phyloP scores from a whole-genome alignment of 2,888 invertebrate species.

The Plagodis pulveraria region DNA sequence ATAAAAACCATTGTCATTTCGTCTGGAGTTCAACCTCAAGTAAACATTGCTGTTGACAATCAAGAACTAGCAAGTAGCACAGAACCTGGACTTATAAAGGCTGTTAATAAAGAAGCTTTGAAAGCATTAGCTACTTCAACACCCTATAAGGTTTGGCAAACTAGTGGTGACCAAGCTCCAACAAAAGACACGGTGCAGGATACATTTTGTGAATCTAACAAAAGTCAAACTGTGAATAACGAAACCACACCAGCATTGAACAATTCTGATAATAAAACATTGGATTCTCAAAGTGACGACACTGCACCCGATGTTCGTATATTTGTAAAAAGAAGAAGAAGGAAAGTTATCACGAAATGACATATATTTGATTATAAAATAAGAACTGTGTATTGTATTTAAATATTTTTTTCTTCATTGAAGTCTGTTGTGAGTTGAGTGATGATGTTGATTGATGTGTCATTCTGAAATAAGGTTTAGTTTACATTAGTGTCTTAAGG shows the following conservation, averaged over 20 bases:
- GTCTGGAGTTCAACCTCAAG: constrained; percentile 54
- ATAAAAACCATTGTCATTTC: constrained; percentile 68
- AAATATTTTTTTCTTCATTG: no score
- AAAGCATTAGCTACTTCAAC: constrained; percentile 72
- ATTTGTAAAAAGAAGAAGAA: constrained; percentile 66
- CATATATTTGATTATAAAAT: not conserved
- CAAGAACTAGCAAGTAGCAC: not conserved
- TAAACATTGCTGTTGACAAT: constrained; percentile 12
- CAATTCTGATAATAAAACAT: constrained; percentile 38
- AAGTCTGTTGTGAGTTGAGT: no score
- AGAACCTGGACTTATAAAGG: not conserved
- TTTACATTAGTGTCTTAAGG: no score
- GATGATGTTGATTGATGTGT: no score
- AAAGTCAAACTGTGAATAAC: constrained; percentile 30
- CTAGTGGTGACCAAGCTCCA: constrained; percentile 22
- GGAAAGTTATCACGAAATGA: constrained; percentile 56
- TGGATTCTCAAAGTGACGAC: constrained; percentile 40
- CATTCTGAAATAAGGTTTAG: no score
- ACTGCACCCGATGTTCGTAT: constrained; percentile 70
- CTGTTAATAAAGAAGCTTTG: constrained; percentile 38
- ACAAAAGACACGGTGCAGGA: constrained; percentile 33
- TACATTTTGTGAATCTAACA: constrained; percentile 35
- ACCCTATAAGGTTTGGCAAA: constrained; percentile 52
- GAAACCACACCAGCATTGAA: constrained; percentile 32
- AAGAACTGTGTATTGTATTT: not conserved